Conservation (phyloP, 2,797 vertebrate species). For the Syngnathus acus region DNA sequence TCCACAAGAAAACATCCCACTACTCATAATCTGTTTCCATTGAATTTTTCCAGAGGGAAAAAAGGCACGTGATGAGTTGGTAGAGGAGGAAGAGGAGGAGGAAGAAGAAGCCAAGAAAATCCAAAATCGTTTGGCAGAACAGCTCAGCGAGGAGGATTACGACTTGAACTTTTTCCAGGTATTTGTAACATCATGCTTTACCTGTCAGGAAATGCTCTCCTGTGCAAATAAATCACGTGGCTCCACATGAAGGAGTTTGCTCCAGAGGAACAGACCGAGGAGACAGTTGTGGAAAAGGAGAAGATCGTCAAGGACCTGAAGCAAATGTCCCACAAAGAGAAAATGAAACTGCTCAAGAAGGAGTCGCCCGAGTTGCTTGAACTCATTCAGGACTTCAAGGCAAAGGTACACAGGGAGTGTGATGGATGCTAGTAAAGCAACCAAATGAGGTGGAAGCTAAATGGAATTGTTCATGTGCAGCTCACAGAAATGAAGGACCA, state of each 20-base stretch:
- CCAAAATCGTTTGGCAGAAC: conserved; percentile 79
- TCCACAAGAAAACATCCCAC: background rate
- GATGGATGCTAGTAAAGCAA: background rate
- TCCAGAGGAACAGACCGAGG: conserved; percentile 44
- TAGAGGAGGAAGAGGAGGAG: conserved; percentile 85
- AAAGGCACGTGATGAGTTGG: conserved; percentile 70
- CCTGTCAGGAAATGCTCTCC: background rate
- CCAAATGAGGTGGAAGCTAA: background rate
- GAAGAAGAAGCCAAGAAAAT: conserved; percentile 88
- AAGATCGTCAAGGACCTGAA: conserved; percentile 84
- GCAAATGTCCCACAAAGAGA: conserved; percentile 83
- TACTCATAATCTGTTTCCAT: background rate
- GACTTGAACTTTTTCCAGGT: conserved; percentile 82
- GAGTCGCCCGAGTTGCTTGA: conserved; percentile 93
- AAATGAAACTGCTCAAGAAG: conserved; percentile 87
- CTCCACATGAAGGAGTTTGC: conserved; percentile 58
- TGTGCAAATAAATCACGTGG: background rate
- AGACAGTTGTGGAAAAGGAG: conserved; percentile 53
- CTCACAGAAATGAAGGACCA: conserved; percentile 83
- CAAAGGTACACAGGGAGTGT: conserved; percentile 63
- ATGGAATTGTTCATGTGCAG: conserved; percentile 34
- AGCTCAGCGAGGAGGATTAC: conserved; percentile 87
- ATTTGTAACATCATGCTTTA: background rate
- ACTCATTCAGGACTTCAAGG: conserved; percentile 86
- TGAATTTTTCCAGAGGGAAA: conserved; percentile 56